These are phyloP conservation scores for Eulemur rubriventer DNA, from an alignment of 2,797 vertebrate species.

Conservation along the genomic window DNA sequence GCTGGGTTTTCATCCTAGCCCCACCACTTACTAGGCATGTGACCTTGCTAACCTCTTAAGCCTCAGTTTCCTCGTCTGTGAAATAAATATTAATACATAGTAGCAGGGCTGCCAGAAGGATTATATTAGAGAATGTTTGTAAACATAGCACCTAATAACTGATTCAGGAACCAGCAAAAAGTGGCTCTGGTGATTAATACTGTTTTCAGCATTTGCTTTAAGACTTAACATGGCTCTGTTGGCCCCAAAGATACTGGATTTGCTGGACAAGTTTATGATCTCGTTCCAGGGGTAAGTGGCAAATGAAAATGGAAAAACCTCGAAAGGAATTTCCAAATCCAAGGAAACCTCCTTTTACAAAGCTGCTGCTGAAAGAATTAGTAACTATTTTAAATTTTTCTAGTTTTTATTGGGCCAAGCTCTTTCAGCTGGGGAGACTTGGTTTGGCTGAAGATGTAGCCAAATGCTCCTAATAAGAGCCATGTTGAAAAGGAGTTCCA, in stretches of 20 bases:
- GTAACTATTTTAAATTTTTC: conserved; percentile 16
- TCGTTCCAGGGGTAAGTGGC: conserved; percentile 41
- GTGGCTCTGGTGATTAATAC: neutral
- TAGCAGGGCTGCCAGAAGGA: neutral
- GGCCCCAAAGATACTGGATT: neutral
- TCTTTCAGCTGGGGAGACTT: neutral
- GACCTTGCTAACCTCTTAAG: conserved; percentile 1
- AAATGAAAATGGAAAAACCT: conserved; percentile 62
- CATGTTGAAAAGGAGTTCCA: neutral
- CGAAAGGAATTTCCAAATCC: conserved; percentile 54
- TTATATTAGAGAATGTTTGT: neutral
- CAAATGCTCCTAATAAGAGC: conserved; percentile 15
- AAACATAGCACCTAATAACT: neutral
- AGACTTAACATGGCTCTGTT: neutral
- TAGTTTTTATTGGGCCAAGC: conserved; percentile 37
- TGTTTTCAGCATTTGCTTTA: conserved; percentile 1
- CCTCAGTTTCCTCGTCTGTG: neutral
- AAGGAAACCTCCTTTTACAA: conserved; percentile 50
- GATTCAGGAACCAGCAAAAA: neutral
- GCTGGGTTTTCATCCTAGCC: neutral
- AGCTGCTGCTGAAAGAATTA: conserved; percentile 49
- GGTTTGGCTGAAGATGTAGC: neutral
- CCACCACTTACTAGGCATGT: neutral
- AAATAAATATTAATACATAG: neutral
- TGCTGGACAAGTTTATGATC: neutral